Evolutionary conservation across 2,888 invertebrate genomes (phyloP).

Genomic region (Orgyia antiqua): DNA sequence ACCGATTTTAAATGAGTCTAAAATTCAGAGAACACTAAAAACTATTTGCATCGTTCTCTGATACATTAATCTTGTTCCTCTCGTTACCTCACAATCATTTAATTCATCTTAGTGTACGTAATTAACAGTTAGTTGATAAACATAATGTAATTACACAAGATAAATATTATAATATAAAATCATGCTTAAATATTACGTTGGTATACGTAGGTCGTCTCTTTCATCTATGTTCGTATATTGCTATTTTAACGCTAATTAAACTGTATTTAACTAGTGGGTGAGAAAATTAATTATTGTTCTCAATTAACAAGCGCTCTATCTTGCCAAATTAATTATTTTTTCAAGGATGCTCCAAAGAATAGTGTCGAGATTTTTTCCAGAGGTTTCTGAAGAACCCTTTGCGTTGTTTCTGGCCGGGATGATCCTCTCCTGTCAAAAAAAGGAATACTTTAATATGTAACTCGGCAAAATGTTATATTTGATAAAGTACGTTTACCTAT

Average conservation of each 20-base stretch:
- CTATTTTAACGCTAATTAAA: no score
- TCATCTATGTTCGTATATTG: no score
- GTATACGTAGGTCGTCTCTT: no score
- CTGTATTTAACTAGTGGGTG: no score
- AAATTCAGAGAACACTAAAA: slow-evolving; percentile 15
- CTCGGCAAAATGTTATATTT: no score
- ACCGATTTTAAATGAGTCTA: slow-evolving; percentile 28
- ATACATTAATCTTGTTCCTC: slow-evolving; percentile 6
- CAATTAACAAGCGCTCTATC: no score
- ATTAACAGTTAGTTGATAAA: slow-evolving; percentile 10
- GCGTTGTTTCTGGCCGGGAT: slow-evolving; percentile 85
- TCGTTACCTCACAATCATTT: no score
- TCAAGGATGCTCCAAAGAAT: slow-evolving; percentile 92
- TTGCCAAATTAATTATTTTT: no score
- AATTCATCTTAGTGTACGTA: slow-evolving; percentile 3
- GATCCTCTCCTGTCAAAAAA: slow-evolving; percentile 80
- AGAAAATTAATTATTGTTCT: no score
- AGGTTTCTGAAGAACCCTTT: slow-evolving; percentile 93
- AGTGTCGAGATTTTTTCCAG: slow-evolving; percentile 92
- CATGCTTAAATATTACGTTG: slow-evolving; percentile 14
- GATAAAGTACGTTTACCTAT: no score
- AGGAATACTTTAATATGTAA: slow-evolving; percentile 10
- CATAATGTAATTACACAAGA: slow-evolving; percentile 12
- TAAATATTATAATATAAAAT: slow-evolving; percentile 10
- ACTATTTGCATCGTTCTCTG: slow-evolving; percentile 12